Evolutionary conservation across 2,797 vertebrate genomes (phyloP), one percentile per base, ranked within the genome.

Genomic region (Anabacerthia variegaticeps): DNA sequence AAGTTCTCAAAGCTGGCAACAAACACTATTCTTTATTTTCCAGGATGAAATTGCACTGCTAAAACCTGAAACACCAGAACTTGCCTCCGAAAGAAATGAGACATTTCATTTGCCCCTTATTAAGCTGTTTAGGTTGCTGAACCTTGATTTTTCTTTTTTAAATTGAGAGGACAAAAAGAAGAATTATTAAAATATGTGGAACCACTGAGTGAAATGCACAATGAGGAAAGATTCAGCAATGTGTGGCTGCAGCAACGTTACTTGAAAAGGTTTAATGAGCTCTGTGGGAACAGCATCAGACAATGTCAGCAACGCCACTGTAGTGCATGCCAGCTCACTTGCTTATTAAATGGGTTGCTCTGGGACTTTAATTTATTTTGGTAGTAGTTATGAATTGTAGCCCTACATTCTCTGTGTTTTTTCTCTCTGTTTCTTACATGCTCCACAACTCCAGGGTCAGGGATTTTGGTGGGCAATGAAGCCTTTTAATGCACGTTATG

Each of bases 241-340:
- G 62, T 2, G 52, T 58, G 90, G 89, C 89, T 93, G 88, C 93
- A 93, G 93, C 85, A 82, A 14, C 1, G 48, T 85, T 95, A 85
- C 81, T 91, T 85, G 68, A 90, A 91, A 68, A 85, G 71, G 32
- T 83, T 95, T 93, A 93, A 97, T 85, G 88, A 93, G 94, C 86
- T 94, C 86, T 48, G 56, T 77, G 90, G 93, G 95, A 96, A 36
- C 75, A 79, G 8, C 90, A 95, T 63, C 91, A 92, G 66, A 78
- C 85, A 37, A 88, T 85, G 72, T 92, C 95, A 95, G 96, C 96
- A 89, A 62, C 87, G 91, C 91, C 59, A 46, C 80, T 72, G 88
- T 77, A 66, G 56, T 67, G 80, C 10, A 51, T 92, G 92, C 85
- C n/a, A 76, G 86, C 65, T 95, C 91, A 30, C 80, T 88, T 68